A percentile compares a stretch with the other conserved stretches of the same genome.
These are phyloP conservation scores for Istiophorus platypterus DNA, from an alignment of 2,113 vertebrate genomes.

Conservation along the genomic window DNA sequence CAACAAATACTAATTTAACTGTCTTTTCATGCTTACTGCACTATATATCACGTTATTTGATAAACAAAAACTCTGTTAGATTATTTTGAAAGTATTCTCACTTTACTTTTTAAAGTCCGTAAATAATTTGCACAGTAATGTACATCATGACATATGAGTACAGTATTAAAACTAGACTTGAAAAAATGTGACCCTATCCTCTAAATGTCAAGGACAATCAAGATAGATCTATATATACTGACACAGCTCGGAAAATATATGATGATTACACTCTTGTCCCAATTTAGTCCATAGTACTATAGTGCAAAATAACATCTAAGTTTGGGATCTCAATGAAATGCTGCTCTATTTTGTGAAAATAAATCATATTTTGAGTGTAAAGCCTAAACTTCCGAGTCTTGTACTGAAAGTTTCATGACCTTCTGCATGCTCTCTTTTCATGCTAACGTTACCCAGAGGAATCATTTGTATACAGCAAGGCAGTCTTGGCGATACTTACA, in stretches of 20 bases:
- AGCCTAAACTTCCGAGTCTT: neutral
- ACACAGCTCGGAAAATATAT: conserved; percentile 8
- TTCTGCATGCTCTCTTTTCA: conserved; percentile 13
- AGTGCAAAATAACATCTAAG: neutral
- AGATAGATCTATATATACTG: neutral
- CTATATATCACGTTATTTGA: neutral
- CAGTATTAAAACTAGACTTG: neutral
- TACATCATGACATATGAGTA: neutral
- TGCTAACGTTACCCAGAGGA: conserved; percentile 1
- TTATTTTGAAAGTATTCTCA: neutral
- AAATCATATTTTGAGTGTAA: neutral
- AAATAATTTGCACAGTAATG: neutral
- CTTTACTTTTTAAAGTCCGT: neutral
- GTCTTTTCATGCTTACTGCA: neutral
- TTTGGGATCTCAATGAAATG: neutral
- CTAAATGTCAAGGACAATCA: conserved; percentile 21
- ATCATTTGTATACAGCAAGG: neutral
- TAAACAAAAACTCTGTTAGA: neutral
- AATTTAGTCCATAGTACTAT: neutral
- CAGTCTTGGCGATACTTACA: neutral
- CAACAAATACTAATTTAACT: neutral
- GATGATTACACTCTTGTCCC: neutral
- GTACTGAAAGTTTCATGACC: neutral
- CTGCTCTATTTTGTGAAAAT: neutral
- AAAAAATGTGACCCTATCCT: neutral